phyloP scores from a whole-genome alignment of 1,140 invertebrate species.

The Manduca sexta region DNA sequence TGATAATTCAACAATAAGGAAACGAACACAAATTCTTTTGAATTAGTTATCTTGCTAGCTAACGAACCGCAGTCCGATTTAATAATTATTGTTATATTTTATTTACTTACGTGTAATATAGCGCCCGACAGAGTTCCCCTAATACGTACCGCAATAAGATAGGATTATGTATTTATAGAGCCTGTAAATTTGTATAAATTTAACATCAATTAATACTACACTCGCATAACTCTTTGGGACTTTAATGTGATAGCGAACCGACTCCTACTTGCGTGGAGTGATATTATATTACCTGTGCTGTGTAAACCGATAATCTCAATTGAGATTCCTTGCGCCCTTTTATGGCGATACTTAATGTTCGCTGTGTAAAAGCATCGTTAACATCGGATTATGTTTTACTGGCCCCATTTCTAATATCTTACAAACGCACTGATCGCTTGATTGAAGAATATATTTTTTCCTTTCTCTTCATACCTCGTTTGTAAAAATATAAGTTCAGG shows the following conservation, averaged over 20 bases:
- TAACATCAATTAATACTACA: slow-evolving; percentile 48
- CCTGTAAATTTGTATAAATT: slow-evolving; percentile 28
- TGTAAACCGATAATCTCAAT: slow-evolving; percentile 50
- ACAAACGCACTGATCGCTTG: too few species aligned
- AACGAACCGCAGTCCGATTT: too few species aligned
- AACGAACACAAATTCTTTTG: too few species aligned
- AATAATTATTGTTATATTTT: too few species aligned
- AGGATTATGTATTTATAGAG: slow-evolving; percentile 3
- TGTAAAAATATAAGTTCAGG: too few species aligned
- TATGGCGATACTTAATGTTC: slow-evolving; percentile 34
- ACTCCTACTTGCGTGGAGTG: slow-evolving; percentile 30
- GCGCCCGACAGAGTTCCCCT: too few species aligned
- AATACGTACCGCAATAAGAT: background rate
- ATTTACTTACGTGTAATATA: too few species aligned
- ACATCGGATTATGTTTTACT: slow-evolving; percentile 22
- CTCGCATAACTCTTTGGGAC: slow-evolving; percentile 32
- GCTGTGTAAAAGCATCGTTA: slow-evolving; percentile 36
- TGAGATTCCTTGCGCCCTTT: slow-evolving; percentile 40
- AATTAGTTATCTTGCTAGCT: too few species aligned
- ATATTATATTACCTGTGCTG: slow-evolving; percentile 37
- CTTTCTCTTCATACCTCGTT: too few species aligned
- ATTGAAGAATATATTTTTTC: too few species aligned
- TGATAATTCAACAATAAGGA: too few species aligned
- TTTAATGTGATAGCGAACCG: slow-evolving; percentile 45
- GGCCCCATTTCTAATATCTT: background rate